phyloP scores from a whole-genome alignment of 2,113 vertebrate species.

The Zosterops hypoxanthus region DNA sequence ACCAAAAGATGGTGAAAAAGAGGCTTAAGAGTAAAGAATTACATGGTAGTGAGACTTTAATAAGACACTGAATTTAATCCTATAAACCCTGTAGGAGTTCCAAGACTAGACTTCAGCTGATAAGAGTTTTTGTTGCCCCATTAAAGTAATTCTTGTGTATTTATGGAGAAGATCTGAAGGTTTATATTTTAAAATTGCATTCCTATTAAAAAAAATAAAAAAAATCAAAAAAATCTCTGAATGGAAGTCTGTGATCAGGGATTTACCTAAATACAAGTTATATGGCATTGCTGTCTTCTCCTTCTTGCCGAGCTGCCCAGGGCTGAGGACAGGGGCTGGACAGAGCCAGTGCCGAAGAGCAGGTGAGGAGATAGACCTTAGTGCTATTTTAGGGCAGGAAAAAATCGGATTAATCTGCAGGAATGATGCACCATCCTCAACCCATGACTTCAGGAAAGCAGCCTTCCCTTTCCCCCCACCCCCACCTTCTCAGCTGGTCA shows the following conservation, averaged over 20 bases:
- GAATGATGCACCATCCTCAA: background rate
- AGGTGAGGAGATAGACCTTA: background rate
- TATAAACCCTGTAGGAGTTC: background rate
- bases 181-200: background rate
- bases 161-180: background rate
- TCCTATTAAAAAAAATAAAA: background rate
- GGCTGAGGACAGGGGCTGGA: background rate
- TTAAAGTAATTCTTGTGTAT: background rate
- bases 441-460: background rate
- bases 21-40: slow-evolving; percentile 3
- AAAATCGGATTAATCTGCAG: background rate
- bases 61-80: background rate
- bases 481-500: background rate
- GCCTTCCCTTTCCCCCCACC: background rate
- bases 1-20: background rate
- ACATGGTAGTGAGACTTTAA: background rate
- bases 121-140: background rate
- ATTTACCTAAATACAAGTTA: background rate
- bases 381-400: background rate
- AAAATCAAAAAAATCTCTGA: background rate
- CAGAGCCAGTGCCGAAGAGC: background rate
- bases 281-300: background rate
- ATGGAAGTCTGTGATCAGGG: background rate
- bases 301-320: too few relatives aligned
- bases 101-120: background rate